Conservation (phyloP, 2,797 vertebrate genomes). For the Hyperoplus immaculatus region DNA sequence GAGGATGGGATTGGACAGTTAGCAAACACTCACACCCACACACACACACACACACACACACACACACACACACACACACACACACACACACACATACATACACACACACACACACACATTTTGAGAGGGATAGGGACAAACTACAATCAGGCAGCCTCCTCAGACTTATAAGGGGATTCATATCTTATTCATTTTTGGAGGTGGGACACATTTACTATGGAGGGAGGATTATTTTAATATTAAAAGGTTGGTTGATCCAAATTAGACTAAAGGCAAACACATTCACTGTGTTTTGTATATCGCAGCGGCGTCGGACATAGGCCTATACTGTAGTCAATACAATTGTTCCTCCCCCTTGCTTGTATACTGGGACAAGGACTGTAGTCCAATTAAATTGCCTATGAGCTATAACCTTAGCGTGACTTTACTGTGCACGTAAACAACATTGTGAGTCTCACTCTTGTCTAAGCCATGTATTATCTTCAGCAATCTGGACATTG, state of each 20-base stretch:
- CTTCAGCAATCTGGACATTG: background rate
- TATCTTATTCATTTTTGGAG: constrained; percentile 66
- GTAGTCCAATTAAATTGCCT: no score
- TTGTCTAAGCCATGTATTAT: background rate
- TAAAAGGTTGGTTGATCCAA: background rate
- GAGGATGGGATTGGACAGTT: constrained; percentile 69
- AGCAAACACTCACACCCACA: constrained; percentile 28
- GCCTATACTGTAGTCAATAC: no score
- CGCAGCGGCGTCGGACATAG: no score
- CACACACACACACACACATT: background rate
- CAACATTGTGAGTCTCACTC: no score
- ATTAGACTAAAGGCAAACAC: background rate
- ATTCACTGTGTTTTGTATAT: no score
- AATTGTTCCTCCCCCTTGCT: no score
- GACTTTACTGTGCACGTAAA: no score
- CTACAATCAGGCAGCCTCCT: constrained; percentile 43
- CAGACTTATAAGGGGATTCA: constrained; percentile 57
- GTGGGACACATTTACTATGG: constrained; percentile 50
- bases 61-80: background rate
- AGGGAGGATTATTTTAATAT: constrained; percentile 1
- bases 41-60: background rate
- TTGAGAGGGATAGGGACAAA: background rate
- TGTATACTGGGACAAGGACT: no score
- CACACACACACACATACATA: background rate
- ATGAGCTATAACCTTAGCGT: no score